Evolutionary conservation across 1,140 invertebrate species (phyloP).

Genomic region (Stenopsyche tienmushanensis): DNA sequence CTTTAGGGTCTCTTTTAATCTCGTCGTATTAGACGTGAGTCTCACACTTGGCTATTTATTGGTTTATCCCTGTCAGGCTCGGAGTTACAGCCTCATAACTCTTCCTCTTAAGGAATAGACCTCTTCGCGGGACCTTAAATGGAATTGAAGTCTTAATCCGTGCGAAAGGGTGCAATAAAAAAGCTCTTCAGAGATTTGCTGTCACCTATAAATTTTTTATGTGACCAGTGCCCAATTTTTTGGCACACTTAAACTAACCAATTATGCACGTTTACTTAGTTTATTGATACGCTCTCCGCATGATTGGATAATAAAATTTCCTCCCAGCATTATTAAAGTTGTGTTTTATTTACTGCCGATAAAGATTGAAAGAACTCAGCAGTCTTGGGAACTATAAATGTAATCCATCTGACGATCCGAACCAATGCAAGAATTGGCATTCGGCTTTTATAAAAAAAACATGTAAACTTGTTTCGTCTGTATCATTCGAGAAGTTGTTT

Average conservation of each 20-base stretch:
- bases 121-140: conserved; percentile 27
- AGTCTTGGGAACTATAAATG: too few relatives aligned
- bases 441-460: too few relatives aligned
- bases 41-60: conserved; percentile 16
- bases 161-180: conserved; percentile 13
- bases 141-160: conserved; percentile 30
- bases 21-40: conserved; percentile 1
- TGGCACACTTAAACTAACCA: neutral
- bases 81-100: conserved; percentile 27
- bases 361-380: too few relatives aligned
- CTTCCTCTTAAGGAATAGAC: conserved; percentile 6
- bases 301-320: too few relatives aligned
- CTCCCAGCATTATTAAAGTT: too few relatives aligned
- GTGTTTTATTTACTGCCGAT: too few relatives aligned
- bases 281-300: too few relatives aligned
- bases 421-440: too few relatives aligned
- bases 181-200: conserved; percentile 16
- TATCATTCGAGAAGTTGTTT: too few relatives aligned
- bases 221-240: neutral
- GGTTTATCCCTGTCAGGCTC: conserved; percentile 16
- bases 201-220: conserved; percentile 21
- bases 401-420: too few relatives aligned
- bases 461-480: too few relatives aligned
- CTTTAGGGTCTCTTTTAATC: too few relatives aligned
- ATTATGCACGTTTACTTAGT: neutral